Evolutionary conservation across 2,113 vertebrate genomes (phyloP).

Genomic region (Centropus unirufus): DNA sequence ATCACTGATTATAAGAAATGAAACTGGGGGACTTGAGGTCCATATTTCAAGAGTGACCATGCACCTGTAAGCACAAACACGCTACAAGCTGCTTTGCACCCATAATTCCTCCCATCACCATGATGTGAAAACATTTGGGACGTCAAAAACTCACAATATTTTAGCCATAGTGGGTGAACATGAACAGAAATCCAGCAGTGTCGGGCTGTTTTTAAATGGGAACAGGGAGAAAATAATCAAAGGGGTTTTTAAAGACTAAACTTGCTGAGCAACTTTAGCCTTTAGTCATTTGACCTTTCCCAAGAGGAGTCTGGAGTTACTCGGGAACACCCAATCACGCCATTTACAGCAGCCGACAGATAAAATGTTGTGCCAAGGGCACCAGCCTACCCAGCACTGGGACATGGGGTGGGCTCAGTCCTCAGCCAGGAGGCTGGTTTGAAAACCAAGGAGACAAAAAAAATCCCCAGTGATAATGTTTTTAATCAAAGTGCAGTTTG

Average conservation of each 20-base stretch:
- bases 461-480: neutral
- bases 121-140: neutral
- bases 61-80: neutral
- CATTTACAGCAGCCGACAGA: neutral
- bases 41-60: neutral
- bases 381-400: neutral
- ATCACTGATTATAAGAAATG: neutral
- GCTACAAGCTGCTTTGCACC: fast-evolving
- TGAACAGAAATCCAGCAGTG: neutral
- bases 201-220: neutral
- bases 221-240: neutral
- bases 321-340: neutral
- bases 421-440: neutral
- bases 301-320: neutral
- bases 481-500: slow-evolving; percentile 33
- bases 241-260: neutral
- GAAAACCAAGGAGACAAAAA: neutral
- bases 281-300: neutral
- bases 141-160: neutral
- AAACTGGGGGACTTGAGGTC: fast-evolving
- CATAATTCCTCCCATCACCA: neutral
- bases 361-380: neutral
- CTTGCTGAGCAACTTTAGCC: neutral
- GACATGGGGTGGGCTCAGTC: neutral
- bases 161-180: fast-evolving